Evolutionary conservation across 2,888 invertebrate genomes (phyloP), one percentile per base, ranked within the genome.

Genomic region (Catocala sponsa): DNA sequence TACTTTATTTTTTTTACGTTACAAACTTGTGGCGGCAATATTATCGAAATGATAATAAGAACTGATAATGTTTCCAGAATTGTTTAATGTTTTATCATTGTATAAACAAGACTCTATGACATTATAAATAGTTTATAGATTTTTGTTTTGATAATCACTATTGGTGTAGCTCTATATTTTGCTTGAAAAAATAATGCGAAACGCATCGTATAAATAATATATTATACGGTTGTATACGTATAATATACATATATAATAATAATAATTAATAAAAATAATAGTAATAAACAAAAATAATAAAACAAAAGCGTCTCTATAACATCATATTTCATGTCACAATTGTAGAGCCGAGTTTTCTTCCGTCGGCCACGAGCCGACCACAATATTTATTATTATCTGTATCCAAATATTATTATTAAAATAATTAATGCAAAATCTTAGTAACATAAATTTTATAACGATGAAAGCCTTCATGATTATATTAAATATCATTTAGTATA

Each of bases 301-400:
- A 7, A n/a, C 10, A 57, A 50, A 5, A 38, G 33, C n/a, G 0
- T n/a, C 41, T 52, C 4, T 42, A 54, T 50, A 6, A 11, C 6
- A 12, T 0, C 10, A 7, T 54, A 46, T 60, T 41, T 56, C 6
- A 42, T 49, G 9, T 32, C 9, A 50, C 42, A 46, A 67, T 63
- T 58, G 12, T 50, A 57, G 35, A 59, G 55, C 25, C 53, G n/a
- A 66, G 43, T 70, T 54, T 41, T 33, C 35, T 52, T n/a, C 76
- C 76, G 76, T 66, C 76, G 76, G 75, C 46, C 51, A 65, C 70
- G 55, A 11, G 12, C 55, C 15, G 46, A 6, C 15, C 5, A 43
- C 48, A 35, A 13, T 42, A 53, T 58, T 53, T 58, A 52, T 47
- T 12, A 44, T n/a, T 4, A 0, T 49, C 49, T 46, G 10, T 41